Evolutionary conservation across 2,888 invertebrate genomes (phyloP), one percentile per base, ranked within the genome.

Genomic region (Tetanocera ferruginea): DNA sequence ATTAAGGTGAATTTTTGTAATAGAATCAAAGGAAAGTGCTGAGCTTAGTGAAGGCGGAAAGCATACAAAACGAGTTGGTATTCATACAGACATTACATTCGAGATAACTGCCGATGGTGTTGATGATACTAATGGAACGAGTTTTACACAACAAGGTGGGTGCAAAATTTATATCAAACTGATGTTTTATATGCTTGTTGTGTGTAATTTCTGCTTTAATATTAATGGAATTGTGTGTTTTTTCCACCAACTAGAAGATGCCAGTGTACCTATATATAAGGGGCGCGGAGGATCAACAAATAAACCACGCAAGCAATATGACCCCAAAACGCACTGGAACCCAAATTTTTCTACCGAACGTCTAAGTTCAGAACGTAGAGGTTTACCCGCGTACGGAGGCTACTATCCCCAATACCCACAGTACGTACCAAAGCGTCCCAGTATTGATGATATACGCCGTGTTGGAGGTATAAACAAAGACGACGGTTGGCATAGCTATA

Each of bases 11-110:
- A n/a, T 2, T 23, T 49, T 31, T 64, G 49, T 69, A 1, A 34
- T 77, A 90, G 89, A 89, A 80, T 87, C 89, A 49, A 89, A 89
- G 70, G 90, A 89, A 82, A 90, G 90, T 82, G 89, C 89, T 6
- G 89, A 89, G 86, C 87, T 89, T 78, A 86, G 88, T 57, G 90
- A 89, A 73, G 83, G 84, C 80, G 87, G 87, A 69, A 89, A 88
- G 76, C 88, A 87, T 77, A 89, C 87, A 83, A 90, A 89, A 82
- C 88, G 86, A 70, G 88, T 90, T 79, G 90, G 90, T 73, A 89
- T 90, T 79, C 89, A 89, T 79, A 90, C 90, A 11, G 90, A 90
- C 81, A 89, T 90, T 77, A 90, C 90, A 78, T 90, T 90, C 79
- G 90, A 90, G 80, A 88, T 90, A 77, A 87, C 88, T 28, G 87